Conservation (phyloP, 2,113 vertebrate genomes). For the Paradoxurus hermaphroditus region DNA sequence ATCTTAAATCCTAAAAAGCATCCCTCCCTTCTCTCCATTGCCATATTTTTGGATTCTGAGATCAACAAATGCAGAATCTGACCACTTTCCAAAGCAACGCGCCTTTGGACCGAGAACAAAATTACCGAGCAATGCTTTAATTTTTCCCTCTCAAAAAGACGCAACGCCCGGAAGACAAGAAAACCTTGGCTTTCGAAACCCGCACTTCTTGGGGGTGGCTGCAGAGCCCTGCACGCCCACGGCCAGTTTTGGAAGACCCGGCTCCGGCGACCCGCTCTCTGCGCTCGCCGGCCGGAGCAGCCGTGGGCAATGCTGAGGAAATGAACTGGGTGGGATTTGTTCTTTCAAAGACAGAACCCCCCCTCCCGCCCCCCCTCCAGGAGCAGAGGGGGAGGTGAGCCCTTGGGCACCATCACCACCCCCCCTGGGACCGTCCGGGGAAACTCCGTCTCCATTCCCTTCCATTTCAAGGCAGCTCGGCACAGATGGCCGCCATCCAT, state of each 20-base stretch:
- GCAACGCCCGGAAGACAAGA: background rate
- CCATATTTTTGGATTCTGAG: background rate
- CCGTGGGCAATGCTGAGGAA: background rate
- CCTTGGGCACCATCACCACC: background rate
- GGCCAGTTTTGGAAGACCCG: background rate
- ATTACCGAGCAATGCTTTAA: background rate
- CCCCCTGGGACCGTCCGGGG: too few relatives aligned
- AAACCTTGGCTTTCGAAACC: background rate
- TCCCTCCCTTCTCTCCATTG: background rate
- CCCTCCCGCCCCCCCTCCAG: rapidly evolving
- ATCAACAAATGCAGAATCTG: background rate
- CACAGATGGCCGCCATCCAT: background rate
- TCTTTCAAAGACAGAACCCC: background rate
- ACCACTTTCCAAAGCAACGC: background rate
- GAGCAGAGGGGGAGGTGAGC: background rate
- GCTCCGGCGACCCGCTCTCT: background rate
- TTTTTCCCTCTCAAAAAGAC: background rate
- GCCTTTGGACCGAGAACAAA: background rate
- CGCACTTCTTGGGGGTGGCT: rapidly evolving
- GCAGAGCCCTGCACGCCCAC: rapidly evolving
- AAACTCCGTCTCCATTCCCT: too few relatives aligned
- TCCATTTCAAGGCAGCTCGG: background rate
- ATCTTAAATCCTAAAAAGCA: background rate
- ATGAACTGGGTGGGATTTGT: background rate
- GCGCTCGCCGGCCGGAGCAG: rapidly evolving